Percentiles rank a stretch among this genome's conserved stretches.
Conservation (phyloP, 64 coral and sea anemone species). For the Pachyseris speciosa region DNA sequence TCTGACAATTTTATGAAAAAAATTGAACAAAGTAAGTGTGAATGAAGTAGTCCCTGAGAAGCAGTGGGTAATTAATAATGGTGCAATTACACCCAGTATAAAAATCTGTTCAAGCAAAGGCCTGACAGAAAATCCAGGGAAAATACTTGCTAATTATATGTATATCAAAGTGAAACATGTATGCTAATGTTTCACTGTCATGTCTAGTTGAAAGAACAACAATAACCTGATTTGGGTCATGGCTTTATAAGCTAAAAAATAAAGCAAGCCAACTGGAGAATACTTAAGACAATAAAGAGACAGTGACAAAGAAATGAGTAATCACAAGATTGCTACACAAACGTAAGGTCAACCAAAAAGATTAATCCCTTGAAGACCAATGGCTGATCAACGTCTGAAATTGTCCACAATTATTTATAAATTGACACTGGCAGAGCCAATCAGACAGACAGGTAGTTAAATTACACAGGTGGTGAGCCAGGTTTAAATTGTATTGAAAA, state of each 20-base stretch:
- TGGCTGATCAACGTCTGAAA: slow-evolving; percentile 41
- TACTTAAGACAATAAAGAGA: background rate
- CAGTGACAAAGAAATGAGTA: slow-evolving; percentile 17
- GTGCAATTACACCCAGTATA: too few relatives aligned
- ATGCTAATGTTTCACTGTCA: background rate
- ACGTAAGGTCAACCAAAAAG: slow-evolving; percentile 35
- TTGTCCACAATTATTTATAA: slow-evolving; percentile 57
- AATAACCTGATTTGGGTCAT: background rate
- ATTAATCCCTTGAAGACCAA: slow-evolving; percentile 42
- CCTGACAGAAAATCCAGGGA: too few relatives aligned
- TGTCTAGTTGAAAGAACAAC: background rate
- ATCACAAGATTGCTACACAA: slow-evolving; percentile 10
- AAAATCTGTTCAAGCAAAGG: too few relatives aligned
- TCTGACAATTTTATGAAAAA: too few relatives aligned
- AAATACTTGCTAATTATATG: too few relatives aligned
- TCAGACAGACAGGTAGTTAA: slow-evolving; percentile 41
- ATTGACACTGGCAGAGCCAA: slow-evolving; percentile 48
- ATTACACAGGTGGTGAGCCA: slow-evolving; percentile 60
- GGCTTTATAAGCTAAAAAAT: background rate
- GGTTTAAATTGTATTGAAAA: slow-evolving; percentile 57
- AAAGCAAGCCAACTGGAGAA: background rate
- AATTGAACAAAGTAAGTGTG: too few relatives aligned
- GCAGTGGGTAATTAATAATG: too few relatives aligned
- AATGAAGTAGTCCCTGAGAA: too few relatives aligned
- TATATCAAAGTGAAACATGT: background rate